Conservation (phyloP, 1,140 invertebrate genomes). For the Calycopis cecrops region DNA sequence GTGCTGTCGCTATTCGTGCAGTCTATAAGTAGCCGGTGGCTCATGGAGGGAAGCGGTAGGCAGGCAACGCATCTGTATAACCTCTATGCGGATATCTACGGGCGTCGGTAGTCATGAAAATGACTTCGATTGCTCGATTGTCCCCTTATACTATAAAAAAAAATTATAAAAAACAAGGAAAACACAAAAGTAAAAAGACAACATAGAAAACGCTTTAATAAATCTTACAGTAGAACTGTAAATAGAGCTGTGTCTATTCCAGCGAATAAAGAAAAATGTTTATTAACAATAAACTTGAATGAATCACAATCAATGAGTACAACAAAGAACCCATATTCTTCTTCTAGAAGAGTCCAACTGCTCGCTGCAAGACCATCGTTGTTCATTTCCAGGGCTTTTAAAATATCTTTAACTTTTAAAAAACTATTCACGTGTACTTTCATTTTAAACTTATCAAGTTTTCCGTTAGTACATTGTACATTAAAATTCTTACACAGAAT, state of each 20-base stretch:
- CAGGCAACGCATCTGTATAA: too few relatives aligned
- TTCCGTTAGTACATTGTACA: background rate
- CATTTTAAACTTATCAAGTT: constrained; percentile 5
- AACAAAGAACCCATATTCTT: background rate
- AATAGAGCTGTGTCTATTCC: constrained; percentile 29
- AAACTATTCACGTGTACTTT: constrained; percentile 22
- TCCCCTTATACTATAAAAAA: too few relatives aligned
- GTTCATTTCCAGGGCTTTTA: constrained; percentile 15
- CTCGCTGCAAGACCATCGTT: background rate
- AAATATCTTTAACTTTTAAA: constrained; percentile 17
- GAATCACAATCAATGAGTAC: background rate
- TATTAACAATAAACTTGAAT: constrained; percentile 22
- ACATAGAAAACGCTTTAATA: background rate
- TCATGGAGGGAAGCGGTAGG: too few relatives aligned
- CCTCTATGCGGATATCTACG: too few relatives aligned
- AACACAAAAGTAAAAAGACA: background rate
- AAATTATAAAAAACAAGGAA: too few relatives aligned
- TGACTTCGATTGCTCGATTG: too few relatives aligned
- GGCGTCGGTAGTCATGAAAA: too few relatives aligned
- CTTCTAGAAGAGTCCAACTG: background rate
- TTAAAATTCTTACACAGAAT: background rate
- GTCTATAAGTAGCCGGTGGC: too few relatives aligned
- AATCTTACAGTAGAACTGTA: constrained; percentile 6
- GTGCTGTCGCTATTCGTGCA: too few relatives aligned
- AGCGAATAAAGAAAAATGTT: constrained; percentile 24